A percentile compares a stretch with the other conserved stretches of the same genome.
phyloP scores from a whole-genome alignment of 2,113 vertebrate genomes.

The Carassius auratus region DNA sequence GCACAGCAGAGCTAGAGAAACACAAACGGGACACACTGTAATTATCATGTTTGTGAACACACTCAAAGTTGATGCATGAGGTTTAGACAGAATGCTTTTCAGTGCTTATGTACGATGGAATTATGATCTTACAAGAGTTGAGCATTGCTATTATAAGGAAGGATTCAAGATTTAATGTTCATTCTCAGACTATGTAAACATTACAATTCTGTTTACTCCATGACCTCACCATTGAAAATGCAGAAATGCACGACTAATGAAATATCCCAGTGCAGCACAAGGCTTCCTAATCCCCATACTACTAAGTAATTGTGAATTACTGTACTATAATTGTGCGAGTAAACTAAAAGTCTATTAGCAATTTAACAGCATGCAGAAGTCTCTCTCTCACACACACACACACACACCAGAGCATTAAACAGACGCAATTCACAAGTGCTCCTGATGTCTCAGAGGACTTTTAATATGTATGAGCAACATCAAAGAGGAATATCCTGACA shows the following conservation, averaged over 20 bases:
- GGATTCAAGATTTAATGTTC: not conserved
- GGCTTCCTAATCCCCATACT: not conserved
- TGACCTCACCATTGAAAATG: not conserved
- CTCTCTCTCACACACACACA: not conserved
- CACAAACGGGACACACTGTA: not conserved
- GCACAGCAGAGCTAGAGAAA: too few species aligned
- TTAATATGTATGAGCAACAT: conserved; percentile 77
- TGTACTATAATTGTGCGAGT: conserved; percentile 2
- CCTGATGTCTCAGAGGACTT: conserved; percentile 60
- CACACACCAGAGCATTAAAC: not conserved
- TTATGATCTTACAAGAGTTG: not conserved
- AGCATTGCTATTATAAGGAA: not conserved
- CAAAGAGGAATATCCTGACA: conserved; percentile 69
- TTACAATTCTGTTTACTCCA: not conserved
- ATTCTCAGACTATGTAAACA: not conserved
- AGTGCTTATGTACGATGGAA: too few species aligned
- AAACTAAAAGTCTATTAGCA: conserved; percentile 36
- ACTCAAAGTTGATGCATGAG: not conserved
- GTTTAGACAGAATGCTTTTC: too few species aligned
- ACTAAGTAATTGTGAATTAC: conserved; percentile 4
- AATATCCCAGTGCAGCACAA: not conserved
- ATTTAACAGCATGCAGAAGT: not conserved
- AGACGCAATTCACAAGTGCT: conserved; percentile 50
- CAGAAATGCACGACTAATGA: not conserved
- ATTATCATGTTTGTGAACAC: not conserved